Evolutionary conservation across 2,797 vertebrate species (phyloP), one percentile per base, ranked within the genome.

Genomic region (Holocentrus rufus): DNA sequence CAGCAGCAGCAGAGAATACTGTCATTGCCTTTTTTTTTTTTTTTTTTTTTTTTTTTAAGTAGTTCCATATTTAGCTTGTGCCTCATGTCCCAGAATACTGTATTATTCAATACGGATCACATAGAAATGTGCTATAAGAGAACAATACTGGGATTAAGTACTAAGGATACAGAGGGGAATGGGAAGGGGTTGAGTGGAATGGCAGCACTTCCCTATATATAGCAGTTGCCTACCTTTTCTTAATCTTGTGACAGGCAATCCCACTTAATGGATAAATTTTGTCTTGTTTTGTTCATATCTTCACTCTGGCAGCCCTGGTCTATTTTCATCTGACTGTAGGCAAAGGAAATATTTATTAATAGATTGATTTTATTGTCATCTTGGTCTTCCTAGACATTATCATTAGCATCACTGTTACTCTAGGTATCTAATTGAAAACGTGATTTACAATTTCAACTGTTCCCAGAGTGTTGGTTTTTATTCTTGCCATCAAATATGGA

Each of bases 31-130:
- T 68, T 46, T 67, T 22, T 67, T 44, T 69, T 56, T 44, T 67
- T 49, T 53, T 59, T 27, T 27, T 27, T 27, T 27, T n/a, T n/a
- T n/a, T n/a, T 31, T 31, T 31, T 31, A 49, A 74, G 36, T 27
- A 11, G 0, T 7, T 73, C 79, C 85, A 85, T 80, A 81, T 86
- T 80, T 82, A 89, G 69, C 75, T 36, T 27, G 22, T 23, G 30
- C 27, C 64, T 63, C 50, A 27, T 69, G 69, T 62, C 77, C 66
- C 52, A 47, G 74, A 76, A 76, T 66, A 71, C 57, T 44, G 13
- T 66, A 59, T 68, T 57, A 72, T 77, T 30, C 23, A 65, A 64
- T 73, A 34, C 53, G 50, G 77, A 69, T 36, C 49, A 2, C 17
- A 54, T 0, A 52, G 42, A 80, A 71, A 72, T 59, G 17, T 46